Evolutionary conservation across 2,113 vertebrate genomes (phyloP), one percentile per base, ranked within the genome.

Genomic region (Anolis sagrei): DNA sequence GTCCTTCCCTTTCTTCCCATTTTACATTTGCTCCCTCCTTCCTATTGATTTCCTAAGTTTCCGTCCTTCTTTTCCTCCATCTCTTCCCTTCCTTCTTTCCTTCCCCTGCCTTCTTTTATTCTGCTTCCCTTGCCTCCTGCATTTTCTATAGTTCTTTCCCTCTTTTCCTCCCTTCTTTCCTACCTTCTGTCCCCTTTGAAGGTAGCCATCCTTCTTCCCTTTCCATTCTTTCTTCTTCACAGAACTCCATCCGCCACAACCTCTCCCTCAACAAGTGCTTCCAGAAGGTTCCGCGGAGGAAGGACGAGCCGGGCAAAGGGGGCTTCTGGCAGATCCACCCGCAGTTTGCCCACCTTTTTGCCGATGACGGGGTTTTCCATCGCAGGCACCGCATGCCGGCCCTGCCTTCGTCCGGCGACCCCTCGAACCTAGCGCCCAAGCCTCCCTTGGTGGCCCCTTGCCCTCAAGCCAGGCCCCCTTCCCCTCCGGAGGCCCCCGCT

Each of bases 211-310:
- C 64, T 29, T 7, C n/a, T 62, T 8, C 76, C 77, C 21, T 27
- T 16, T 58, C 95, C 98, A 25, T 2, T 75, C 7, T 54, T 58
- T 21, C 23, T 32, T 58, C 96, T 98, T 93, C 98, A 98, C 98
- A 99, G 97, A 99, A 99, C 97, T 99, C 98, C 96, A 99, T 99
- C 95, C 97, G 98, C 48, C 99, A 99, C 97, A 99, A 99, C 96
- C 97, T 99, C 81, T 99, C 98, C 81, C 96, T 99, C 81, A 99
- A 99, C 92, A 99, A 99, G 94, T 99, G 99, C 96, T 99, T 99
- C 95, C 95, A 98, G 97, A 98, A 98, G 95, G 98, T 98, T 85
- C 98, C 98, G 89, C 95, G 98, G 74, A 97, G 97, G 92, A 98
- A 98, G 84, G 97, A 98, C 54, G 98, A 98, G 90, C 98, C 98